A percentile compares a stretch with the other conserved stretches of the same genome.
Conservation (phyloP, 2,888 invertebrate species). For the Clusia tigrina region DNA sequence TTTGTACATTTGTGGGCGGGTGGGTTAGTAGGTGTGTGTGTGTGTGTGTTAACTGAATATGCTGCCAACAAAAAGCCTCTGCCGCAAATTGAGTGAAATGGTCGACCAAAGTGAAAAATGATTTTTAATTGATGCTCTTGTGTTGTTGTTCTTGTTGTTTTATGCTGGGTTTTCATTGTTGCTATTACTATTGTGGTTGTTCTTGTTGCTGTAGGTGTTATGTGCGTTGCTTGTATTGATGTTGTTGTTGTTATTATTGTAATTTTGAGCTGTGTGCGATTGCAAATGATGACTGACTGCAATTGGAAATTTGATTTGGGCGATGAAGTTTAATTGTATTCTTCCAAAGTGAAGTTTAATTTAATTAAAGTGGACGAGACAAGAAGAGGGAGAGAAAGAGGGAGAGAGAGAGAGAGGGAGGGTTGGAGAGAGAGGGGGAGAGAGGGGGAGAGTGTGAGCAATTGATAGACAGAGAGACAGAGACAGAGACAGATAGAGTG, state of each 20-base stretch:
- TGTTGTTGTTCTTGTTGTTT: conserved; percentile 31
- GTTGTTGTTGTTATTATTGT: conserved; percentile 3
- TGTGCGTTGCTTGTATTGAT: conserved; percentile 27
- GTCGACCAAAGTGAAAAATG: conserved; percentile 44
- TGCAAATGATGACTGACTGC: conserved; percentile 30
- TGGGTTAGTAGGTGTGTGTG: conserved; percentile 1
- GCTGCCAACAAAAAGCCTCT: conserved; percentile 23
- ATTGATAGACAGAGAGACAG: no score
- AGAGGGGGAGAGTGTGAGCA: no score
- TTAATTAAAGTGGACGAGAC: no score
- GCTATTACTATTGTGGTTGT: conserved; percentile 10
- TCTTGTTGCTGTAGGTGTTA: conserved; percentile 13
- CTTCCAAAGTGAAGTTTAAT: no score
- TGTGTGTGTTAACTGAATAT: conserved; percentile 12
- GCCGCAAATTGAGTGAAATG: conserved; percentile 43
- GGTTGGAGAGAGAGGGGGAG: no score
- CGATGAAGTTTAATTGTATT: no score
- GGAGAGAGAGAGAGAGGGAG: no score
- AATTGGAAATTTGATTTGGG: conserved; percentile 30
- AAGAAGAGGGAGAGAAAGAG: no score
- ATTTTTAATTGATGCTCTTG: conserved; percentile 46
- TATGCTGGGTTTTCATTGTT: no score
- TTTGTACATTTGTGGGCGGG: no score
- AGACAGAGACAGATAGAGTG: no score
- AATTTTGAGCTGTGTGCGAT: conserved; percentile 13